Base-by-base conservation (phyloP, 1,140 invertebrate genomes). In the Drosophila dunni region DNA sequence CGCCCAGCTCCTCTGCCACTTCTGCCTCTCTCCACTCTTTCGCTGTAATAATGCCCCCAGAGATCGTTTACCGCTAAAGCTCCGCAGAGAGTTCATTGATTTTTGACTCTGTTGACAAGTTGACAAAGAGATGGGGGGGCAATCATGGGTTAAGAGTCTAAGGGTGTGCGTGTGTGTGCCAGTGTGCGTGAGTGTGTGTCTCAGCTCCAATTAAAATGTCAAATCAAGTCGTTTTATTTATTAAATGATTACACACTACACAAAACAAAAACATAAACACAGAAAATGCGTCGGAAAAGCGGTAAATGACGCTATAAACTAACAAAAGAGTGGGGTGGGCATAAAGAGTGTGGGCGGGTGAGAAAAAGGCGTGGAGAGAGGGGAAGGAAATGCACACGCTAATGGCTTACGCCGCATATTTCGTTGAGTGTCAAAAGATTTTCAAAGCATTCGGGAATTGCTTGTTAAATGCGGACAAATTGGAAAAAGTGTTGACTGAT, bases 141-240 rank as follows among this genome's bases (percentile, higher is more conserved):
- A 34, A 38, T 11, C 3, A 15, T 42, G 17, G 20, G 54, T 11
- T 2, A 33, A 51, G 42, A 40, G 51, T 7, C 6, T 15, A 34
- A 50, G 57, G 24, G 57, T 46, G 48, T 74, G 76, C 33, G 40
- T 57, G 29, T 24, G 46, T 56, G 10, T n/a, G n/a, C n/a, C n/a
- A n/a, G n/a, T n/a, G n/a, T n/a, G n/a, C n/a, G n/a, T 45, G 58
- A 45, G 53, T 65, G 46, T 76, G 68, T 80, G 79, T 75, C 83
- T 79, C 58, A 83, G 77, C 73, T 70, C 64, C 84, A 89, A 89
- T 89, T 89, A 89, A 89, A 79, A 81, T 84, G 84, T 89, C 84
- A 89, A 84, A 89, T 89, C 77, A 89, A 89, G 65, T 74, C 69
- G 57, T 82, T 79, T 88, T 80, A 80, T 77, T 88, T 89, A 88